phyloP scores from a whole-genome alignment of 1,140 invertebrate species.

The Drosophila rhopaloa region DNA sequence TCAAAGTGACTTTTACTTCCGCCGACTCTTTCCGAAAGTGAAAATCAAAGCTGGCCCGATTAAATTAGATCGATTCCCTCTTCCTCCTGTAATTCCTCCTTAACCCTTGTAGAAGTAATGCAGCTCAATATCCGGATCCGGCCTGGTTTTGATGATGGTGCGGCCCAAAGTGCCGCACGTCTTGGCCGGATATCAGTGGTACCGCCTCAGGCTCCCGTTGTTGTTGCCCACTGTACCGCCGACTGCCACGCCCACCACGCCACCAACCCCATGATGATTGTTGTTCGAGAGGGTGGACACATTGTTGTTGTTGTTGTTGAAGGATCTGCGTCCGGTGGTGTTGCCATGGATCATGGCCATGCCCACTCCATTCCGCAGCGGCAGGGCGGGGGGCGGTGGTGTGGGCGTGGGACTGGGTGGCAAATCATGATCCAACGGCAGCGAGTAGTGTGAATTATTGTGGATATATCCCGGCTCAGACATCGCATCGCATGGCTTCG shows the following conservation, averaged over 20 bases:
- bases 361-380: conserved; percentile 74
- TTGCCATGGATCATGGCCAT: conserved; percentile 73
- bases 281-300: conserved; percentile 69
- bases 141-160: conserved; percentile 47
- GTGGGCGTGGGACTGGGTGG: conserved; percentile 70
- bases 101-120: conserved; percentile 70
- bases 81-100: conserved; percentile 5
- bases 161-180: conserved; percentile 71
- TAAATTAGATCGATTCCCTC: conserved; percentile 40
- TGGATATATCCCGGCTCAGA: conserved; percentile 72
- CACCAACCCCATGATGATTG: conserved; percentile 47
- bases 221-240: conserved; percentile 54
- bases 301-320: conserved; percentile 73
- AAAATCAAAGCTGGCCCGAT: conserved; percentile 8
- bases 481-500: conserved; percentile 73
- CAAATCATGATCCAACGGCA: conserved; percentile 77
- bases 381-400: conserved; percentile 76
- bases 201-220: conserved; percentile 74
- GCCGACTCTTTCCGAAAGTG: background rate
- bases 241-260: conserved; percentile 29
- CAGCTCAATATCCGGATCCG: conserved; percentile 61
- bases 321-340: conserved; percentile 74
- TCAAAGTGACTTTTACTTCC: background rate
- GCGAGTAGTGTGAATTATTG: conserved; percentile 80
- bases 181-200: conserved; percentile 81